Base-by-base conservation (phyloP, 2,888 invertebrate genomes). In the Leptopilina drosophilae region DNA sequence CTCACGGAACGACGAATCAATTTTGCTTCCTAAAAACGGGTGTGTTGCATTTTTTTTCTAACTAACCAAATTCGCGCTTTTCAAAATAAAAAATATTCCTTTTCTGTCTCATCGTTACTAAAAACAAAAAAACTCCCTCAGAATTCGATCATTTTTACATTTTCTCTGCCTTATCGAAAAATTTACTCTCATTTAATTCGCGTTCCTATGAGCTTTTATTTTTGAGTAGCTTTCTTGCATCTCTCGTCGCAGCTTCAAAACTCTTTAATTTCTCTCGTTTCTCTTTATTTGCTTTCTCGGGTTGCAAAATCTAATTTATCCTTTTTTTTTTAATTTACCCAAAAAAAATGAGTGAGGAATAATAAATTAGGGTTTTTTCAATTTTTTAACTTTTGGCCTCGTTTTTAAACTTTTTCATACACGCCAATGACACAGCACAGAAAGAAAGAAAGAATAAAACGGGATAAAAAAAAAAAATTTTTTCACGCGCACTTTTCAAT, bases 171-270 rank as follows among this genome's bases (percentile, higher is more conserved):
- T 33, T 33, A 33, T 33, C 33, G 3, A 33, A 73, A 14, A 20
- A 73, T 2, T 73, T 56, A 79, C 80, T 81, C 33, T 33, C 33
- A 4, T 33, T 4, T 79, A 83, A 82, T 79, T 84, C 82, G 85
- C 81, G 78, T 86, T 33, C 33, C 83, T 86, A 86, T 4, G 5
- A 90, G 91, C 91, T 91, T 91, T 84, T 77, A 85, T 33, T 33
- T 33, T 33, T 33, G 33, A 33, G 3, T 33, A 89, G 91, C 91
- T 91, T 91, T 46, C 11, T 83, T 87, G 91, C 91, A 90, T 89
- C 87, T 87, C 87, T 87, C 87, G 87, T 90, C 84, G 89, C 90
- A 89, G 91, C 91, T 90, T 90, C 79, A 85, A 86, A 89, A 20
- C 20, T 20, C 33, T 33, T 84, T 87, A 84, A 87, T 86, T 80